These are phyloP conservation scores for Willisornis vidua DNA, from an alignment of 2,113 vertebrate species.

Conservation along the genomic window DNA sequence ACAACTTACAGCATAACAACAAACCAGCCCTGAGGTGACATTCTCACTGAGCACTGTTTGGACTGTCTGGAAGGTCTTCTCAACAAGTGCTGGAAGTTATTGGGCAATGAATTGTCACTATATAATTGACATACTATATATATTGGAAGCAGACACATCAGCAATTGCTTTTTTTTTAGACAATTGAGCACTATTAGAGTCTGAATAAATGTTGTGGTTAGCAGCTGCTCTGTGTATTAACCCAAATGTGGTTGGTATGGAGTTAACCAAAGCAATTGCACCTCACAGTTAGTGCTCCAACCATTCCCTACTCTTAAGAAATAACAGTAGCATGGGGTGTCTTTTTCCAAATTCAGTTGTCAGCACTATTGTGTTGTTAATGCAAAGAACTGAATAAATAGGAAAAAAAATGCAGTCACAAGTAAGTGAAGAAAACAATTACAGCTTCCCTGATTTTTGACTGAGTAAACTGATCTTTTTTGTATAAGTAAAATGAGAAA, in stretches of 20 bases:
- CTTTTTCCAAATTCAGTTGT: neutral
- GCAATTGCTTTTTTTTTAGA: neutral
- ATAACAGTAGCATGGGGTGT: neutral
- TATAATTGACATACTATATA: neutral
- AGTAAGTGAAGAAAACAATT: neutral
- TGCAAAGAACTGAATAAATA: neutral
- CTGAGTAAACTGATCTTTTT: neutral
- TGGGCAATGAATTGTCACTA: neutral
- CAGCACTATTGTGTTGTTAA: neutral
- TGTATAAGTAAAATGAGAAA: neutral
- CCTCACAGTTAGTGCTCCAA: neutral
- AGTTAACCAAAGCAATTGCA: neutral
- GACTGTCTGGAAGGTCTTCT: neutral
- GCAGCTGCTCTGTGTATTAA: neutral
- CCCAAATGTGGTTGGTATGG: neutral
- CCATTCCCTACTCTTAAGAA: neutral
- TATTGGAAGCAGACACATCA: rapidly evolving
- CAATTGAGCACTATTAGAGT: neutral
- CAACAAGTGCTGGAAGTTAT: neutral
- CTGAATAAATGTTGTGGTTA: neutral
- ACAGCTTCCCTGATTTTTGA: neutral
- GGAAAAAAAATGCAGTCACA: rapidly evolving
- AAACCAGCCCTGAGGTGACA: neutral
- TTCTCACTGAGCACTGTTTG: neutral
- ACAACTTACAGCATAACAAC: neutral